Evolutionary conservation across 2,797 vertebrate species (phyloP), one percentile per base, ranked within the genome.

Genomic region (Labroides dimidiatus): DNA sequence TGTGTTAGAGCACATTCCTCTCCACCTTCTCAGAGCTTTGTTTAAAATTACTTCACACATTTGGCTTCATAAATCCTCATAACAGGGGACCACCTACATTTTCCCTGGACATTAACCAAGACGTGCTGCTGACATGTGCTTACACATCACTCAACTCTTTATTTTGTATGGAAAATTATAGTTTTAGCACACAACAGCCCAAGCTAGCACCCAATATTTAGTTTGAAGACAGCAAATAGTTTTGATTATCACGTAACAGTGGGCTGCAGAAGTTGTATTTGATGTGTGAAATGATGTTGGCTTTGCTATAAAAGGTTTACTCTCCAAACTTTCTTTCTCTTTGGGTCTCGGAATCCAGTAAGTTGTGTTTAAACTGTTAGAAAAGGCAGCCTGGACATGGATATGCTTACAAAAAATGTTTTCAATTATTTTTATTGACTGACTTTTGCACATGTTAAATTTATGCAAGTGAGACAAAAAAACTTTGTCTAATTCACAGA

Each of bases 251-350:
- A 43, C 0, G 6, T 27, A 27, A 27, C 6, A n/a, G n/a, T n/a
- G n/a, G n/a, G 64, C 69, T 57, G 56, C 77, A 69, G 3, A 33
- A 33, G 5, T 72, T 60, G 64, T 69, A 58, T 63, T 24, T 66
- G 44, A 75, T 83, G 51, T 83, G 65, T 64, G 17, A 33, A 73
- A 66, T 27, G 33, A 62, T 56, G n/a, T 69, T 77, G 53, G 73
- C 76, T 56, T 65, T 11, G 44, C 60, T 67, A 53, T 50, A 23
- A 15, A 64, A 70, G 36, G 44, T 30, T 37, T 51, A 49, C 44
- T 36, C 66, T 43, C 55, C 64, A 74, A 44, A 36, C 11, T 10
- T 15, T 69, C 58, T 52, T 81, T 79, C 68, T 66, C 9, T 33
- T 33, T 33, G 1, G 30, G 30, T 33, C 24, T 27, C 3, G 6